Percentiles rank a stretch among this genome's conserved stretches.
These are phyloP conservation scores for Protaetia brevitarsis DNA, from an alignment of 1,140 invertebrate genomes.

Conservation along the genomic window DNA sequence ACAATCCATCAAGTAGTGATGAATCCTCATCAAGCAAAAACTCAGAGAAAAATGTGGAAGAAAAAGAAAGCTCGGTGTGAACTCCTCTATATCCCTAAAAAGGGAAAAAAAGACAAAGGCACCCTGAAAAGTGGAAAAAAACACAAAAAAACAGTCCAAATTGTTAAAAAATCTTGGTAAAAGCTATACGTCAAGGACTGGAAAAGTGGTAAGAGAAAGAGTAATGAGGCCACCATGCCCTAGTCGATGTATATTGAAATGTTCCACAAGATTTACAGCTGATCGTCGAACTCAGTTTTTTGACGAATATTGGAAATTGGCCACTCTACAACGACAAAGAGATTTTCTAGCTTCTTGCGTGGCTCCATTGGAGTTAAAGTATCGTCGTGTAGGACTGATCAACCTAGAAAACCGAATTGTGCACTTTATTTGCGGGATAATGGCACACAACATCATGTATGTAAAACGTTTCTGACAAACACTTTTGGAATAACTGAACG, in stretches of 20 bases:
- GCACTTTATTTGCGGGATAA: conserved; percentile 30
- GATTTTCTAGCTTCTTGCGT: conserved; percentile 35
- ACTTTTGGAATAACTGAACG: conserved; percentile 34
- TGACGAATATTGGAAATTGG: conserved; percentile 30
- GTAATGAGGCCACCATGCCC: conserved; percentile 33
- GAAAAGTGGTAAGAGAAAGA: conserved; percentile 31
- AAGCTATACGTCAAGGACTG: too few species aligned
- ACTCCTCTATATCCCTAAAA: too few species aligned
- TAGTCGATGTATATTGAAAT: conserved; percentile 34
- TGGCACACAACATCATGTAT: conserved; percentile 26
- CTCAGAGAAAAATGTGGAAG: too few species aligned
- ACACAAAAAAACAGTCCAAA: too few species aligned
- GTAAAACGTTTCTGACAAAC: conserved; percentile 35
- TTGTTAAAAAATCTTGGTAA: too few species aligned
- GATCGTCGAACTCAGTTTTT: conserved; percentile 36
- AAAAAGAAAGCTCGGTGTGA: too few species aligned
- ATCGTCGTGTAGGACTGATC: conserved; percentile 27
- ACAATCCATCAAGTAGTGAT: too few species aligned
- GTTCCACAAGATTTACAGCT: too few species aligned
- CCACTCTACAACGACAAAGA: conserved; percentile 30
- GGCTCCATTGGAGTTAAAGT: conserved; percentile 32
- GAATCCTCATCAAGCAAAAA: too few species aligned
- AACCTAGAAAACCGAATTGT: conserved; percentile 34
- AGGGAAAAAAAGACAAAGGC: too few species aligned
- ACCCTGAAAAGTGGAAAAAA: too few species aligned